A percentile compares a stretch with the other conserved stretches of the same genome.
Evolutionary conservation across 2,797 vertebrate genomes (phyloP).

Genomic region (Hypotaenidia philippensis): DNA sequence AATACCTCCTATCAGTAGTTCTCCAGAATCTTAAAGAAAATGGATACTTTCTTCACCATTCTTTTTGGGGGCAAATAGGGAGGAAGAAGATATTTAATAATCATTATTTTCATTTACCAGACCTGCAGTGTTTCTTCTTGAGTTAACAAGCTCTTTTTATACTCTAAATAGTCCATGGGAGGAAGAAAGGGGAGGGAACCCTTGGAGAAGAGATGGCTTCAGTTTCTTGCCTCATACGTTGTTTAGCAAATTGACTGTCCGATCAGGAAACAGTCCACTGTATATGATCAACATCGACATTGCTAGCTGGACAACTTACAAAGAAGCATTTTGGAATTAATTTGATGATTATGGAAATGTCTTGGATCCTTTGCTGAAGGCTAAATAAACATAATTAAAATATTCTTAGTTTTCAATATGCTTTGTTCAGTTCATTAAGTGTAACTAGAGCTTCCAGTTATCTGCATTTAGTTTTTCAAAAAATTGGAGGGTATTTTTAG

Average conservation of each 20-base stretch:
- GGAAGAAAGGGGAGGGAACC: not conserved
- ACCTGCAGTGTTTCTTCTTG: not conserved
- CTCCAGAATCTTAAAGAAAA: not conserved
- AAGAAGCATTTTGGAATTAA: constrained; percentile 53
- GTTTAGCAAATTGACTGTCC: constrained; percentile 24
- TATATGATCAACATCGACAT: constrained; percentile 17
- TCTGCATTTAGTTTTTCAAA: constrained; percentile 71
- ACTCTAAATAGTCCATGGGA: not conserved
- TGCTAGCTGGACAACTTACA: constrained; percentile 44
- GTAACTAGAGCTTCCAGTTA: constrained; percentile 69
- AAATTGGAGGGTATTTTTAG: constrained; percentile 78
- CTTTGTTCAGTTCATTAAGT: constrained; percentile 76
- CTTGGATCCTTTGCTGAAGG: constrained; percentile 65
- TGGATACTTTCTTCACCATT: not conserved
- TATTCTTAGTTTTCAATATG: constrained; percentile 74
- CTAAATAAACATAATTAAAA: constrained; percentile 75
- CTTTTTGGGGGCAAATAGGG: not conserved
- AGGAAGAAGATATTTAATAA: not conserved
- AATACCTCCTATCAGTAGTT: not conserved
- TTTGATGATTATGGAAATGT: constrained; percentile 60
- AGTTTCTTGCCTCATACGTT: constrained; percentile 33
- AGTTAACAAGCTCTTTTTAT: not conserved
- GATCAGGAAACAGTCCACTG: not conserved
- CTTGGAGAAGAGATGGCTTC: constrained; percentile 9
- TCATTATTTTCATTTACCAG: not conserved